Percentiles rank a stretch among this genome's conserved stretches.
Evolutionary conservation across 2,797 vertebrate species (phyloP).

Genomic region (Tokudaia muenninki): DNA sequence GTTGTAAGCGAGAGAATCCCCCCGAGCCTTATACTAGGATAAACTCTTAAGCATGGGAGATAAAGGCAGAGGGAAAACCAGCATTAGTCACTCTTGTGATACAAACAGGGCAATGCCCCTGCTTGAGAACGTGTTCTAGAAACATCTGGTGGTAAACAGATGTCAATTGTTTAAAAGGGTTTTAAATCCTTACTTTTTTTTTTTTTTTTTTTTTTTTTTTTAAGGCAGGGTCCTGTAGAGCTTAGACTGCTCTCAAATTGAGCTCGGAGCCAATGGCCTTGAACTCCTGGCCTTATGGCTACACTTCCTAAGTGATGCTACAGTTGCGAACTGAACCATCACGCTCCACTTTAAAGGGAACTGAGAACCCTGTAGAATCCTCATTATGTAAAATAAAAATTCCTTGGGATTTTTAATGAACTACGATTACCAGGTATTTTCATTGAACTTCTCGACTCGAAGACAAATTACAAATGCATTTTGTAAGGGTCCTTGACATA

Average conservation of each 20-base stretch:
- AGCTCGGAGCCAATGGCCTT: neutral
- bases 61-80: neutral
- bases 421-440: constrained; percentile 10
- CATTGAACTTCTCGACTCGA: neutral
- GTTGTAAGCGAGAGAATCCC: constrained; percentile 77
- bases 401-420: constrained; percentile 31
- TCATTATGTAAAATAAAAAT: neutral
- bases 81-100: neutral
- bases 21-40: constrained; percentile 47
- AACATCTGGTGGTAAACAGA: neutral
- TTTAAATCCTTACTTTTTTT: neutral
- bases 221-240: neutral
- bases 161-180: constrained; percentile 8
- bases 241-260: neutral
- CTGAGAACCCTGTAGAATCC: neutral
- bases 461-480: neutral
- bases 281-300: neutral
- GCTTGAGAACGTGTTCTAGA: neutral
- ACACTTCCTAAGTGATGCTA: neutral
- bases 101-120: neutral
- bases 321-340: neutral
- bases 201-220: neutral
- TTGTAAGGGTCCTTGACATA: neutral
- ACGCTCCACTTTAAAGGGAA: neutral
- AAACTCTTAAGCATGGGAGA: constrained; percentile 68